Base-by-base conservation (phyloP, 1,140 invertebrate species). In the Sipha flava region DNA sequence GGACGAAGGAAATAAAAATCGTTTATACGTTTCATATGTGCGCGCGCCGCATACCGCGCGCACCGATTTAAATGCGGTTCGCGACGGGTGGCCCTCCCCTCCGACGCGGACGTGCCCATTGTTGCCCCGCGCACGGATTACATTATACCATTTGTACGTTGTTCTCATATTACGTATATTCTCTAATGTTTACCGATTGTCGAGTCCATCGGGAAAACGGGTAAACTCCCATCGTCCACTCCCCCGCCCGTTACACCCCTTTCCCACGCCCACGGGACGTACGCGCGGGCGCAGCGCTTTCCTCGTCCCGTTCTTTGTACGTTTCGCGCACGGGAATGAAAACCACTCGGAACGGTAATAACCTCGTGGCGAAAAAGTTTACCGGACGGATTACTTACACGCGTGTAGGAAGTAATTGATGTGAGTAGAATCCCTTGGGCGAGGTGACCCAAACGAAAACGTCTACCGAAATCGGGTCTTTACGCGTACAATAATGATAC, bases 111-210 rank as follows among this genome's bases (percentile, higher is more conserved):
- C 47, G 3, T 73, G 34, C 43, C 72, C 49, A 75, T 75, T 75
- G 72, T 75, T 54, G 49, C 47, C 31, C 34, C 52, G 73, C 23
- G n/a, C 37, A 37, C 21, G 7, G 73, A 77, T 77, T 57, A 59
- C 34, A n/a, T n/a, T n/a, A n/a, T n/a, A n/a, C n/a, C n/a, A n/a
- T n/a, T n/a, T n/a, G n/a, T n/a, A n/a, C n/a, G n/a, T n/a, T n/a
- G n/a, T n/a, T n/a, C n/a, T n/a, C 54, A 59, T 31, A 37, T 77
- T 54, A 77, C 66, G 26, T 45, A 6, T 75, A 54, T 57, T 64
- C 37, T 73, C 52, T 52, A 73, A 73, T 73, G 52, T 52, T 75
- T 57, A 57, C 72, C 49, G 72, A 75, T 75, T 57, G 72, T 75
- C 72, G 49, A 37, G 45, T 75, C n/a, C 23, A 18, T 31, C 40